Conservation (phyloP, 2,797 vertebrate species). For the Agapornis canus region DNA sequence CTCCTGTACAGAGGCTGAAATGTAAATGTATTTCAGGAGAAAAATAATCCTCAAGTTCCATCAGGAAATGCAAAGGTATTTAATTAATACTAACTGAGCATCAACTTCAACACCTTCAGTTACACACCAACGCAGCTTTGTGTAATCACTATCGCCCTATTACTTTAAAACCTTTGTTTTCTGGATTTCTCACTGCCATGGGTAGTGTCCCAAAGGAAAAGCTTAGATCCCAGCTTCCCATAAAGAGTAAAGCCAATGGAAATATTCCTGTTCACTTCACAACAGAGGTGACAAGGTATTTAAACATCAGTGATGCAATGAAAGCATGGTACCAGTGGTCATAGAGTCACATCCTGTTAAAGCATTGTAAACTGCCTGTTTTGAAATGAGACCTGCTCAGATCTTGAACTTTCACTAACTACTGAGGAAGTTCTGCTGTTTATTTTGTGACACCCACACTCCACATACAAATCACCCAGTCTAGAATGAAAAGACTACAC, state of each 20-base stretch:
- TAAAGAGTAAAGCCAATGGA: not conserved
- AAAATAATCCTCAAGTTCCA: not conserved
- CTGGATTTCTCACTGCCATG: not conserved
- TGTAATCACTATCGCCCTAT: not conserved
- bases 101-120: not conserved
- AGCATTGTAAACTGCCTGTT: not conserved
- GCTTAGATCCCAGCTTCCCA: not conserved
- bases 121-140: not conserved
- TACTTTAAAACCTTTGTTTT: constrained; percentile 37
- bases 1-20: not conserved
- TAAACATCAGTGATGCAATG: not conserved
- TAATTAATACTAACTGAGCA: not conserved
- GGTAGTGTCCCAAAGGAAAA: not conserved
- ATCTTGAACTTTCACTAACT: not conserved
- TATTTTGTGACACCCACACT: not conserved
- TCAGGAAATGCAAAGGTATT: not conserved
- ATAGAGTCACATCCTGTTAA: not conserved
- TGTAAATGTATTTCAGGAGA: not conserved
- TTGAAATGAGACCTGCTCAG: not conserved
- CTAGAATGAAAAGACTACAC: not conserved
- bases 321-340: not conserved
- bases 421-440: not conserved
- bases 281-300: not conserved
- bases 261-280: not conserved
- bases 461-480: not conserved